phyloP scores from a whole-genome alignment of 2,797 vertebrate species.

The Smutsia gigantea region DNA sequence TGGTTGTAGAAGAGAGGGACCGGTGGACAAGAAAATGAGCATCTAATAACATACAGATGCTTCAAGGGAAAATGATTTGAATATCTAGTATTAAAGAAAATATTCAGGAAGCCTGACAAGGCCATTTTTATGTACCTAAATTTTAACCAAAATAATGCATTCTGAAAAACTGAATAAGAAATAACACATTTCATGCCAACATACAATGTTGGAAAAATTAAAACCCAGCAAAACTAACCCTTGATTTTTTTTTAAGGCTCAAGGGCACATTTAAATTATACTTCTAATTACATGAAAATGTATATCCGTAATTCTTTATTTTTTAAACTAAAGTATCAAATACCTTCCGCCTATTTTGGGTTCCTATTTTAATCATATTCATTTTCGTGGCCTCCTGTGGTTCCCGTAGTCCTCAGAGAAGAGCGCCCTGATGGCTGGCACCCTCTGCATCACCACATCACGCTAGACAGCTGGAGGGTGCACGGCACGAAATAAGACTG shows the following conservation, averaged over 20 bases:
- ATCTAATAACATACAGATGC: neutral
- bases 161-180: neutral
- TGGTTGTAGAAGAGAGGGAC: neutral
- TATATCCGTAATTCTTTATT: neutral
- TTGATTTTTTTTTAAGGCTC: neutral
- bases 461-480: neutral
- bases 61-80: neutral
- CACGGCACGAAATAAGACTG: neutral
- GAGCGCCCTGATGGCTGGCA: neutral
- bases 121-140: neutral
- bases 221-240: neutral
- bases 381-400: neutral
- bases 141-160: neutral
- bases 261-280: neutral
- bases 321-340: neutral
- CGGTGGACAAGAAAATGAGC: neutral
- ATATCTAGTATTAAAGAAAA: neutral
- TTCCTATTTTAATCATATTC: neutral
- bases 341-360: neutral
- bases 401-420: neutral
- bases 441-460: neutral
- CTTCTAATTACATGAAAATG: neutral
- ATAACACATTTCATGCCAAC: neutral
- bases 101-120: neutral
- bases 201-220: conserved; percentile 1